Evolutionary conservation across 2,888 invertebrate genomes (phyloP).

Genomic region (Dolomedes plantarius): DNA sequence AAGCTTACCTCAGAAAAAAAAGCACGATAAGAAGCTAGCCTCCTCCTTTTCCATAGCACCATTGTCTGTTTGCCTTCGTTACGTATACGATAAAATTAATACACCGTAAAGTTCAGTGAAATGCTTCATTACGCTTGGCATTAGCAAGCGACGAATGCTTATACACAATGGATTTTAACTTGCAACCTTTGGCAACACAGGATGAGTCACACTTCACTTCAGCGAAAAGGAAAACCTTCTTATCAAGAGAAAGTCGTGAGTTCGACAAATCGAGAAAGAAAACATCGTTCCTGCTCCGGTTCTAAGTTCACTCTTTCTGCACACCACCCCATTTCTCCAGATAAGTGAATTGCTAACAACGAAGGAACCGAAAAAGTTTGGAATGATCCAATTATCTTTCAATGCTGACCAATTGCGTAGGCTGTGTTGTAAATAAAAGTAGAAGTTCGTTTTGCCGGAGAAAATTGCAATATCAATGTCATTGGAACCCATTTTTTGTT

Average conservation of each 20-base stretch:
- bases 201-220: background rate
- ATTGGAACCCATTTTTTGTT: background rate
- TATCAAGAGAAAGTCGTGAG: slow-evolving; percentile 1
- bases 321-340: background rate
- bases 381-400: background rate
- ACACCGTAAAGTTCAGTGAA: background rate
- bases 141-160: background rate
- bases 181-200: background rate
- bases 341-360: background rate
- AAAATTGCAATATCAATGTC: background rate
- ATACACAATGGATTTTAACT: background rate
- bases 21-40: background rate
- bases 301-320: background rate
- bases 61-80: background rate
- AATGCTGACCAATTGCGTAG: background rate
- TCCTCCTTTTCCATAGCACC: background rate
- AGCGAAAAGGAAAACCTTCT: background rate
- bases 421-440: background rate
- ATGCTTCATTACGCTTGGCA: background rate
- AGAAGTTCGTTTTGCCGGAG: background rate
- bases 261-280: background rate
- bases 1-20: background rate
- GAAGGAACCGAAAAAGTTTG: background rate
- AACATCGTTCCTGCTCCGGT: background rate
- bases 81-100: background rate